Base-by-base conservation (phyloP, 1,140 invertebrate species). In the Cotesia glomerata region DNA sequence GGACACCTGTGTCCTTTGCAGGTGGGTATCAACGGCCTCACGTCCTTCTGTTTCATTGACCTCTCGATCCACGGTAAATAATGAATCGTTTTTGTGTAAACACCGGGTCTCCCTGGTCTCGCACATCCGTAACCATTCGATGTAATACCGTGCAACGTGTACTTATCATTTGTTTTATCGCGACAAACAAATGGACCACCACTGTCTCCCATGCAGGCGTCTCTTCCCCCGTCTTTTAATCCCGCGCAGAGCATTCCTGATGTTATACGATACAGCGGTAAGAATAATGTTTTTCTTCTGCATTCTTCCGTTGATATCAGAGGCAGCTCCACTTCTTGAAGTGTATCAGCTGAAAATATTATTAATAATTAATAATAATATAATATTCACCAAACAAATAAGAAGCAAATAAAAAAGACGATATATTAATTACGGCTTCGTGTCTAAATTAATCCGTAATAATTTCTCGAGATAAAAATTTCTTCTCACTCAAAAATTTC, bases 111-210 rank as follows among this genome's bases (percentile, higher is more conserved):
- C 81, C 94, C 93, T 1, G 93, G 92, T 71, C 93, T 89, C 0
- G 94, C 95, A 81, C 95, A 96, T 0, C 94, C 94, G 79, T 95
- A 94, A 0, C 96, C 96, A 87, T 97, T 95, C 14, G 93, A 95
- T 0, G 94, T 95, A 0, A 96, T 91, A 82, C 86, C 85, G 45
- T 87, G 84, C n/a, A 86, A 70, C 0, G 79, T 81, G 62, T 84
- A 86, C 77, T 81, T 81, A 67, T 85, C 85, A 45, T 82, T 81
- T 4, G 86, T 82, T 45, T 45, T 45, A 75, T 88, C 82, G 4
- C 80, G 88, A 76, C 90, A 91, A 79, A 91, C 90, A 11, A 92
- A 82, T 4, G 91, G 91, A 1, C 91, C 91, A 3, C 91, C 91
- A 14, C 89, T 91, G 78, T 93, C 91, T 5, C 91, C 92, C 13